Conservation (phyloP, 2,888 invertebrate genomes). For the Mimachlamys varia region DNA sequence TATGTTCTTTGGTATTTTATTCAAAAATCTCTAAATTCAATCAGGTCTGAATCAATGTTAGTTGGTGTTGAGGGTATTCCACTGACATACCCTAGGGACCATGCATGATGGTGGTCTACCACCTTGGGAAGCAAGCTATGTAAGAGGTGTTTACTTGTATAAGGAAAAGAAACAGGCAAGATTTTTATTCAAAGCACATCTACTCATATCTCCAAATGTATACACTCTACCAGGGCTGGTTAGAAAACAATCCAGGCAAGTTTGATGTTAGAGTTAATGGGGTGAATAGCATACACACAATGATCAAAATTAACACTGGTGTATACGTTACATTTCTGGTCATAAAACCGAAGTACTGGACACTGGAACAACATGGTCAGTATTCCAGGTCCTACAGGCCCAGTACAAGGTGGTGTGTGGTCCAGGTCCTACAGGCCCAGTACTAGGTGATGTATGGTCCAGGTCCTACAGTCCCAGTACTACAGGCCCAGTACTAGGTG, state of each 20-base stretch:
- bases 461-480: too few species aligned
- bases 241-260: neutral
- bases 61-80: neutral
- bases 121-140: neutral
- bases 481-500: too few species aligned
- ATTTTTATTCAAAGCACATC: neutral
- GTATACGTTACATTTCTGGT: constrained; percentile 13
- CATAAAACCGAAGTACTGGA: neutral
- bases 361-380: neutral
- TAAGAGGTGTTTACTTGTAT: too few species aligned
- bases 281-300: neutral
- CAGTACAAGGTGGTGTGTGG: too few species aligned
- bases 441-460: too few species aligned
- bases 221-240: neutral
- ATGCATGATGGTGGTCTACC: neutral
- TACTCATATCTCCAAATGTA: neutral
- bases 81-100: neutral
- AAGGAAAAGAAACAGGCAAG: neutral
- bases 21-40: too few species aligned
- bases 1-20: neutral
- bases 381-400: neutral
- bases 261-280: neutral
- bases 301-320: neutral
- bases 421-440: too few species aligned
- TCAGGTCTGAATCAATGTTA: neutral